Percentiles rank a stretch among this genome's conserved stretches.
phyloP scores from a whole-genome alignment of 2,797 vertebrate species.

The Notolepis coatsorum region DNA sequence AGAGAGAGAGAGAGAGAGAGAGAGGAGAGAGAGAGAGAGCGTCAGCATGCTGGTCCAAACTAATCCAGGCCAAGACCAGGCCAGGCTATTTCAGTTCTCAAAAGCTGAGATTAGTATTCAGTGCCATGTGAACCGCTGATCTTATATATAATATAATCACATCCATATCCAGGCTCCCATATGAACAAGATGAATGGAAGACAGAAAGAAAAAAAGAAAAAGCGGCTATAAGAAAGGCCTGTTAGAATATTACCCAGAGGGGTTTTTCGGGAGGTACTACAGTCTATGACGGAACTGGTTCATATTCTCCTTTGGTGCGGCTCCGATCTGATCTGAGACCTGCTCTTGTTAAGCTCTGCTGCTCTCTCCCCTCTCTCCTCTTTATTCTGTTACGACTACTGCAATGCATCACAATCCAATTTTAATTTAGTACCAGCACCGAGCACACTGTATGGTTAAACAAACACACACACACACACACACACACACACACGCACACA shows the following conservation, averaged over 20 bases:
- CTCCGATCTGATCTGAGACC: slow-evolving; percentile 53
- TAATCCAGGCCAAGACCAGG: slow-evolving; percentile 8
- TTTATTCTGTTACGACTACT: slow-evolving; percentile 71
- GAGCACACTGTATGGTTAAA: slow-evolving; percentile 58
- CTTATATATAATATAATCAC: slow-evolving; percentile 31
- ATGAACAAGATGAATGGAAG: slow-evolving; percentile 1
- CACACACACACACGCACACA: slow-evolving; percentile 28
- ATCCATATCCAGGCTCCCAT: slow-evolving; percentile 12
- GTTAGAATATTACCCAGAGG: slow-evolving; percentile 27
- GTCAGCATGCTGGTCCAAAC: slow-evolving; percentile 47
- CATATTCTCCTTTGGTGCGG: slow-evolving; percentile 38
- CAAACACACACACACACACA: slow-evolving; percentile 7
- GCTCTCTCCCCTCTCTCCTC: slow-evolving; percentile 32
- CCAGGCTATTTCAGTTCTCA: slow-evolving; percentile 28
- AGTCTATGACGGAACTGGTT: slow-evolving; percentile 34
- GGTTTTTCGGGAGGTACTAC: slow-evolving; percentile 24
- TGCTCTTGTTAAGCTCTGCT: slow-evolving; percentile 10
- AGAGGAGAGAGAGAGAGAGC: slow-evolving; percentile 48
- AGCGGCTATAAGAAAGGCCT: slow-evolving; percentile 10
- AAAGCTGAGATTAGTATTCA: slow-evolving; percentile 8
- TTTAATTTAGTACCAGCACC: slow-evolving; percentile 73
- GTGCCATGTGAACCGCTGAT: slow-evolving; percentile 4
- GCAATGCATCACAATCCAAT: slow-evolving; percentile 83
- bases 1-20: slow-evolving; percentile 6
- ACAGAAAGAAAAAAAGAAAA: slow-evolving; percentile 4